Conservation (phyloP, 2,113 vertebrate species). For the Pantherophis guttatus region DNA sequence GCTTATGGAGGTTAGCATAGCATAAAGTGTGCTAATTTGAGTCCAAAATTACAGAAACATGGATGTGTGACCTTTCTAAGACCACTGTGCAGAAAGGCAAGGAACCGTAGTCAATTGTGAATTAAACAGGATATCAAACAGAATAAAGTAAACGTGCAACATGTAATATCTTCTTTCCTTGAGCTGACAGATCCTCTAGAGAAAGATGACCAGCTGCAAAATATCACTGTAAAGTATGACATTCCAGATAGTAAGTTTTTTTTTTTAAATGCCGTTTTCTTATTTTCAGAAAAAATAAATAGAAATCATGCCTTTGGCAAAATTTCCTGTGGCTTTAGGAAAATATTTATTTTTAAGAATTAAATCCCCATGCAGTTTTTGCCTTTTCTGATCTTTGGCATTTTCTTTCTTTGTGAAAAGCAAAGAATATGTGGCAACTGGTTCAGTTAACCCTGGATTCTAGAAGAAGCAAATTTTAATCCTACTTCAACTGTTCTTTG, state of each 20-base stretch:
- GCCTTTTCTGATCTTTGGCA: not conserved
- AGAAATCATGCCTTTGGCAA: constrained; percentile 21
- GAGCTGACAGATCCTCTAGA: constrained; percentile 61
- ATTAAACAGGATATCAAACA: constrained; percentile 65
- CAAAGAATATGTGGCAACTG: not conserved
- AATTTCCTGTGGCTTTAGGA: not conserved
- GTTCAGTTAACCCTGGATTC: not conserved
- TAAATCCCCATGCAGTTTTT: not conserved
- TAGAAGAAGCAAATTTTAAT: not conserved
- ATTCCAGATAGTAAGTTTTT: constrained; percentile 32
- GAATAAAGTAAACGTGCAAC: constrained; percentile 67
- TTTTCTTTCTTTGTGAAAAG: not conserved
- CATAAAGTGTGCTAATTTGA: not conserved
- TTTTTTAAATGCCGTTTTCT: constrained; percentile 19
- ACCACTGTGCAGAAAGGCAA: not conserved
- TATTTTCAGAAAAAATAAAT: constrained; percentile 61
- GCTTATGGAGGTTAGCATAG: not conserved
- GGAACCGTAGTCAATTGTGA: constrained; percentile 53
- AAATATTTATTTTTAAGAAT: constrained; percentile 41
- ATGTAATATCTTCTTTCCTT: constrained; percentile 52
- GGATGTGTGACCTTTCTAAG: constrained; percentile 16
- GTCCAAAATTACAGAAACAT: not conserved
- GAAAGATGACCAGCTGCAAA: constrained; percentile 67
- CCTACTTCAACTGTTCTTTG: not conserved
- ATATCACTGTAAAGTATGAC: constrained; percentile 59